These are phyloP conservation scores for Enteromius fasciolatus DNA, from an alignment of 2,797 vertebrate genomes.

Conservation along the genomic window DNA sequence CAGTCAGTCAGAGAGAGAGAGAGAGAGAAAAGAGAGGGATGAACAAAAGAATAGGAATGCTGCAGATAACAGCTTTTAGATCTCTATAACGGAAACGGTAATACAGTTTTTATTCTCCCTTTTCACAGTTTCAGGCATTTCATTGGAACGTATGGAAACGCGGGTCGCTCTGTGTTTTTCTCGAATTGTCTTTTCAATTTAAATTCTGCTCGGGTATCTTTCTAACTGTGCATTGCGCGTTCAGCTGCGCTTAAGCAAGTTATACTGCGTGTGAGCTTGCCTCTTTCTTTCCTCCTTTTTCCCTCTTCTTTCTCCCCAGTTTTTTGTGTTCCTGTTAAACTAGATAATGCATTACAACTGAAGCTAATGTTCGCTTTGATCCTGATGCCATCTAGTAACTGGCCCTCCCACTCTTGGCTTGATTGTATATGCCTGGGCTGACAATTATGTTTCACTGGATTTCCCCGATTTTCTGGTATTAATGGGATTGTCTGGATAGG, in stretches of 20 bases:
- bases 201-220: conserved; percentile 53
- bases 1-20: conserved; percentile 9
- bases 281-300: conserved; percentile 20
- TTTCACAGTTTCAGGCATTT: not conserved
- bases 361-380: conserved; percentile 43
- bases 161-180: conserved; percentile 7
- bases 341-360: conserved; percentile 32
- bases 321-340: conserved; percentile 1
- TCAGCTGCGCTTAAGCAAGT: conserved; percentile 46
- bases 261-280: not conserved
- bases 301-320: not conserved
- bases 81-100: conserved; percentile 28
- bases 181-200: conserved; percentile 54
- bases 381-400: conserved; percentile 23
- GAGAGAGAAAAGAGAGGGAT: conserved; percentile 22
- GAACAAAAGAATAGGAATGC: conserved; percentile 48
- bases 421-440: conserved; percentile 35
- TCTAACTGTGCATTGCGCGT: conserved; percentile 38
- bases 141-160: conserved; percentile 8
- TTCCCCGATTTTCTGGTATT: conserved; percentile 39
- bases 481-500: conserved; percentile 51
- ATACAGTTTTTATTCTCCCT: conserved; percentile 1
- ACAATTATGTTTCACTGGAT: conserved; percentile 52
- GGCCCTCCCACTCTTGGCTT: conserved; percentile 38
- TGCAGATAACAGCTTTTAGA: conserved; percentile 40